Base-by-base conservation (phyloP, 2,888 invertebrate genomes). In the Drosophila mettleri region DNA sequence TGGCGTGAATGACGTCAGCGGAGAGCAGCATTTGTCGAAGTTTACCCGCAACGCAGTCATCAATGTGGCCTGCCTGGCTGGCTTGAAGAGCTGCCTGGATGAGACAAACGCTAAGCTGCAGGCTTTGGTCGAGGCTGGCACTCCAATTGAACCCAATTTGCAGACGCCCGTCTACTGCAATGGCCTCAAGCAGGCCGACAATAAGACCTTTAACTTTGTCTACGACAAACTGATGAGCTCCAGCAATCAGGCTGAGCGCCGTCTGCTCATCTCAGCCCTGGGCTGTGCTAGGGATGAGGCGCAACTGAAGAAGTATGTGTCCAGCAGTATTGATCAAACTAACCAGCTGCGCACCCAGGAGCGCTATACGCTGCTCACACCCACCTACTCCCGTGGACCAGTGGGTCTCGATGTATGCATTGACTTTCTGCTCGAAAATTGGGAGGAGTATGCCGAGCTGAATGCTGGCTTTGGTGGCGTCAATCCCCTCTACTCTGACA, bases 161-260 rank as follows among this genome's bases (percentile, higher is more conserved):
- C 89, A 91, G 55, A 59, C 78, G 6, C 78, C 82, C 5, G 89
- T 91, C n/a, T 92, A 90, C 58, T 92, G 93, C 72, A 92, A 92
- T 65, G 93, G 91, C 0, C 75, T 93, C 0, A 89, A 89, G 22
- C 74, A 86, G 45, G 83, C 90, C 0, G 93, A 90, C 0, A 93
- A 93, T 4, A 92, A 88, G 0, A 93, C 94, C 84, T 96, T 95
- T 93, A 91, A 95, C 52, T 95, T 93, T 91, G 92, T 95, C 12
- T 95, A 94, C 93, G 65, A 93, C 0, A 92, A 92, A 62, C 95
- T 95, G 80, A 81, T 92, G 52, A 78, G 74, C 0, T 93, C 93
- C 0, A 91, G 93, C 0, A 94, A 94, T 61, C 94, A 95, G 9
- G 94, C 94, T 0, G 94, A 95, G 69, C 94, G 94, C 67, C 91